Evolutionary conservation across 2,113 vertebrate genomes (phyloP), one percentile per base, ranked within the genome.

Genomic region (Tupaia tana): DNA sequence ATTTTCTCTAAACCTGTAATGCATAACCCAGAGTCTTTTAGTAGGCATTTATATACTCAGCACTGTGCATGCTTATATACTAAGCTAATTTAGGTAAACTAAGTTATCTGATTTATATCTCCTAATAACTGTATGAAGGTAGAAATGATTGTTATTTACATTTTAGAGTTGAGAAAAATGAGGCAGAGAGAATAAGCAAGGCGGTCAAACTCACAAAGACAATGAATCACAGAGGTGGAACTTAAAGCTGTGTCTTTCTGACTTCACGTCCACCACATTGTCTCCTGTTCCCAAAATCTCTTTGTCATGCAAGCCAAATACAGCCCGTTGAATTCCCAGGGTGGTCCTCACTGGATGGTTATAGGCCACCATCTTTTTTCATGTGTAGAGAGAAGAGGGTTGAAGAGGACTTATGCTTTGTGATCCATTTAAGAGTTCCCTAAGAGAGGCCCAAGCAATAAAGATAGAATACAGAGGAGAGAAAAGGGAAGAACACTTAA

Each of bases 1-100:
- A 31, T 61, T 89, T 84, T 93, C 84, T 96, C 31, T 80, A 83
- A 79, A 82, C 31, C 59, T 86, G 6, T 83, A n/a, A 31, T 59
- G 29, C 89, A 52, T 54, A 82, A 67, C 18, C 27, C 19, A 85
- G 34, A 56, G 12, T 89, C 18, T 75, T 87, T 78, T 25, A 63
- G 11, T 88, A 58, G 85, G 22, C 19, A 78, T 88, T 82, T 27
- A 58, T n/a, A 73, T 85, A 24, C 74, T 25, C 82, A 34, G 12
- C 14, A 25, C 19, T 29, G 29, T 54, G 12, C 52, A 86, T 86
- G 67, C 31, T 63, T 29, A 11, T 1, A 25, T 27, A 79, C 7
- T 75, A 70, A 67, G n/a, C 4, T 71, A 78, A 58, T 86, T 52
- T 89, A 66, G 25, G 15, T 78, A 69, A 29, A 27, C 86, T 70